Evolutionary conservation across 2,113 vertebrate species (phyloP).

Genomic region (Festucalex cinctus): DNA sequence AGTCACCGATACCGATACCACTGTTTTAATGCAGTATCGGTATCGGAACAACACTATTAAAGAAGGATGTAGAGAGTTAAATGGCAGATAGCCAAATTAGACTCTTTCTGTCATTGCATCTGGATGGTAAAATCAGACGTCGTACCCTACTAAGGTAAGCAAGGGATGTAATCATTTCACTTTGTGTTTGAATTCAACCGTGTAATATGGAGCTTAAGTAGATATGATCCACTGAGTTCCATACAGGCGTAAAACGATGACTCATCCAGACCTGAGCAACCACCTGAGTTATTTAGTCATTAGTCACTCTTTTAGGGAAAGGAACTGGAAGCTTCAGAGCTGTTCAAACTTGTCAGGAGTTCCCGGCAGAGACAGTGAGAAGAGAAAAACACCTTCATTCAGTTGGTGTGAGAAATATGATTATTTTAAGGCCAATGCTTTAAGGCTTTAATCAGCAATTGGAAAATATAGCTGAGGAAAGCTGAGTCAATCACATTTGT

Average conservation of each 20-base stretch:
- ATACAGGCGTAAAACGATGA: neutral
- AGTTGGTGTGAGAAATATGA: neutral
- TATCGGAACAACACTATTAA: too few relatives aligned
- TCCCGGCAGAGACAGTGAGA: constrained; percentile 14
- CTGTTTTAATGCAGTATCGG: too few relatives aligned
- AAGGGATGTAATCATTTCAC: neutral
- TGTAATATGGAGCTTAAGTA: constrained; percentile 1
- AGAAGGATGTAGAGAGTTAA: too few relatives aligned
- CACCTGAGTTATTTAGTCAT: neutral
- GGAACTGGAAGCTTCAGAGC: constrained; percentile 6
- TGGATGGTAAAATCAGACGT: neutral
- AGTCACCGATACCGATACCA: too few relatives aligned
- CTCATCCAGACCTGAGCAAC: neutral
- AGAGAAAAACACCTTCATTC: neutral
- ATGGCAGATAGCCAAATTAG: neutral
- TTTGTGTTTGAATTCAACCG: neutral
- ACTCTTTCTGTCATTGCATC: neutral
- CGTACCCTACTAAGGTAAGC: neutral
- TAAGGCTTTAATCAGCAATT: neutral
- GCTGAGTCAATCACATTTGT: neutral
- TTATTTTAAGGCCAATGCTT: neutral
- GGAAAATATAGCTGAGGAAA: neutral
- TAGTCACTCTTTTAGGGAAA: constrained; percentile 15
- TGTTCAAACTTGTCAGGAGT: constrained; percentile 32
- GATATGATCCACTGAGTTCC: neutral